Evolutionary conservation across 2,113 vertebrate species (phyloP).

Genomic region (Poeciliopsis occidentalis): DNA sequence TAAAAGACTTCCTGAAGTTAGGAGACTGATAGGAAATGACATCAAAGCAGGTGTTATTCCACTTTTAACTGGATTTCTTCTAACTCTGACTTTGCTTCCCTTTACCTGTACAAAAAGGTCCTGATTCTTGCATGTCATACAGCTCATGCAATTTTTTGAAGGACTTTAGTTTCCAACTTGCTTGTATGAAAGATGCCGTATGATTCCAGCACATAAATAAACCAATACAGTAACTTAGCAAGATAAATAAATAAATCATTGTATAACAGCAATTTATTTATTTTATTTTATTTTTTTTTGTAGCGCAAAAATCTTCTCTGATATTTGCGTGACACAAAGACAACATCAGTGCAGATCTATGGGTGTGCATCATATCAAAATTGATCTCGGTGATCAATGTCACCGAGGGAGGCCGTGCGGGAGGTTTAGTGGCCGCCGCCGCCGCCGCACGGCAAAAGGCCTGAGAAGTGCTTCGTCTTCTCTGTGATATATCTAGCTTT

Average conservation of each 20-base stretch:
- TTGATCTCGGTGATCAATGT: conserved; percentile 65
- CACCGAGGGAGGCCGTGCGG: conserved; percentile 49
- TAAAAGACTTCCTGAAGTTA: not conserved
- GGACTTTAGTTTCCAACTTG: not conserved
- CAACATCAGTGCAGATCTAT: conserved; percentile 42
- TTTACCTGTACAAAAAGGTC: not conserved
- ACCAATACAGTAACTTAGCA: no score
- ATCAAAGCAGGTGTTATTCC: not conserved
- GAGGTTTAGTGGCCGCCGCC: conserved; percentile 12
- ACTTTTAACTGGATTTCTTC: not conserved
- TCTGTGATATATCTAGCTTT: conserved; percentile 70
- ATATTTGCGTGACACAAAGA: not conserved
- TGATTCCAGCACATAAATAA: not conserved
- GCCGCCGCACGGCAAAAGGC: conserved; percentile 36
- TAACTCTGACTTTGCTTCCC: not conserved
- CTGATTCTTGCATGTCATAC: not conserved
- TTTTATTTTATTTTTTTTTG: no score
- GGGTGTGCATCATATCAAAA: conserved; percentile 44
- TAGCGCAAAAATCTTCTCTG: no score
- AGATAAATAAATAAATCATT: no score
- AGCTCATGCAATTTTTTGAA: not conserved
- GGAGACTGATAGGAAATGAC: not conserved
- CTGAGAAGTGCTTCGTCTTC: conserved; percentile 38
- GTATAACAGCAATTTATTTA: no score
- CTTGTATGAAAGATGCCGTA: not conserved